Evolutionary conservation across 2,797 vertebrate genomes (phyloP), one percentile per base, ranked within the genome.

Genomic region (Lepilemur ruficaudatus): DNA sequence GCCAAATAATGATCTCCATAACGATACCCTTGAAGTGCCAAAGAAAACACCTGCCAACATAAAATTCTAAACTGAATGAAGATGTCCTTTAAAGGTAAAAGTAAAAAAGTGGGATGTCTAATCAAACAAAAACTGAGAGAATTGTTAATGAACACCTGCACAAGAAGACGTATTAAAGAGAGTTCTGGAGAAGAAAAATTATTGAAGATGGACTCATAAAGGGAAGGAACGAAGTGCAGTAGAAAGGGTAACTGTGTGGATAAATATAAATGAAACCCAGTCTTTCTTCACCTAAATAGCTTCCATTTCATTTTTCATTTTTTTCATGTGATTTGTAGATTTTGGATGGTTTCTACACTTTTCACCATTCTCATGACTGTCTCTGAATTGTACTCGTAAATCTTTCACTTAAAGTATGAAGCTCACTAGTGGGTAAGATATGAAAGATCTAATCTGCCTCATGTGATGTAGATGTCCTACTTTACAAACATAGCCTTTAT

Each of bases 61-160:
- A 65, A 91, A 82, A 93, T 57, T 80, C 83, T 90, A 93, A 89
- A 67, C 55, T 30, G 18, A 92, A 90, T 85, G 72, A 72, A 93
- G 95, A 87, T 81, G n/a, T 88, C 80, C 35, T 92, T 88, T 55
- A 82, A 94, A 93, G 46, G 52, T 57, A 23, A 86, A 97, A 80
- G 46, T 65, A 76, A 87, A 80, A 93, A 59, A 41, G 41, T 11
- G 28, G 81, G 23, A 93, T 61, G 63, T 69, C 59, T 85, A 69
- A 94, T 96, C 69, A 87, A 95, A 90, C 65, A 92, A 93, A 92
- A 61, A 82, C 52, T 17, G 10, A 91, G 52, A 92, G 46, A 81
- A 95, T 32, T 92, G 67, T 70, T 95, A 78, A 92, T 89, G 61
- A 95, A 23, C 48, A 95, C 67, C 48, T 78, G 41, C 73, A 38